Percentiles rank a stretch among this genome's conserved stretches.
Conservation (phyloP, 2,113 vertebrate species). For the Hyperopisus bebe region DNA sequence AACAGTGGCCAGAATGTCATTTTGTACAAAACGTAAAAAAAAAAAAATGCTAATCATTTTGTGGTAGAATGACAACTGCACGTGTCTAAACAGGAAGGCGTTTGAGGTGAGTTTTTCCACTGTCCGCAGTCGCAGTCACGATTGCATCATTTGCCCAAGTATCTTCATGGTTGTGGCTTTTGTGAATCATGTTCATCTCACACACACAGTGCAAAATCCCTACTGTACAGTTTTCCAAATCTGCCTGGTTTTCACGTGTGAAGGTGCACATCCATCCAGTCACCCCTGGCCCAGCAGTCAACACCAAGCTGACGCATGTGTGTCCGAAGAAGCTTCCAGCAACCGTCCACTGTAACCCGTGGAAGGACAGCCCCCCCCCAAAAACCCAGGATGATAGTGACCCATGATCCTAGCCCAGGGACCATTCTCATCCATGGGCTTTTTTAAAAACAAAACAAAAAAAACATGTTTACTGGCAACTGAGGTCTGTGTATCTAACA, state of each 20-base stretch:
- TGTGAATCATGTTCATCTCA: neutral
- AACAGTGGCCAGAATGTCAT: neutral
- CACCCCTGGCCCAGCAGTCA: neutral
- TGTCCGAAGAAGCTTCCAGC: neutral
- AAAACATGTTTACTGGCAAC: constrained; percentile 62
- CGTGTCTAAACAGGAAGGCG: neutral
- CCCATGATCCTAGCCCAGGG: neutral
- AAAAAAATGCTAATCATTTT: neutral
- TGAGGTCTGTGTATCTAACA: constrained; percentile 57
- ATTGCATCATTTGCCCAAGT: neutral
- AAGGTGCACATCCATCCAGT: neutral
- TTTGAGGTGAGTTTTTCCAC: neutral
- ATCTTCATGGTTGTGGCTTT: neutral
- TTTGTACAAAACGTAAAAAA: neutral
- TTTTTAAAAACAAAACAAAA: neutral
- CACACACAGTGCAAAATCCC: neutral
- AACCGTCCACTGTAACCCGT: neutral
- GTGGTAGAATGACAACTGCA: neutral
- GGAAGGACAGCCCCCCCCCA: neutral
- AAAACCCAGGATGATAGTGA: neutral
- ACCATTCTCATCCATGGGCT: neutral
- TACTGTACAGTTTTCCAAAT: neutral
- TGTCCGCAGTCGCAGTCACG: neutral
- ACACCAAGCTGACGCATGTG: neutral
- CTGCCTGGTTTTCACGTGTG: neutral